These are phyloP conservation scores for Aegotheles bennettii DNA, from an alignment of 2,113 vertebrate species.

Conservation along the genomic window DNA sequence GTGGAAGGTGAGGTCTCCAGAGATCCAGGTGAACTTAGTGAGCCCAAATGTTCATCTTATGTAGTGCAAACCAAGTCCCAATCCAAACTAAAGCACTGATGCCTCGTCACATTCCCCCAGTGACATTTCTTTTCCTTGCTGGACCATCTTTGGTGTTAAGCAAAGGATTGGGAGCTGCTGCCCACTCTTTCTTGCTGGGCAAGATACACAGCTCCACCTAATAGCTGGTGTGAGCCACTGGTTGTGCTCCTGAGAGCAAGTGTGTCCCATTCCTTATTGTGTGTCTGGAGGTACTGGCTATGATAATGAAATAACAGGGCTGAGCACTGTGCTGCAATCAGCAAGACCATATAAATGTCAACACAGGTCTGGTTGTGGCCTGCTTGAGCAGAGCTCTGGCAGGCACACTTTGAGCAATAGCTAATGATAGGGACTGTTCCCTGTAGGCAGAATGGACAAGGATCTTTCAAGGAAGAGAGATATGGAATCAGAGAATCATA, in stretches of 20 bases:
- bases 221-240: not conserved
- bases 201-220: not conserved
- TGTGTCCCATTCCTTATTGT: fast-evolving
- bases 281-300: not conserved
- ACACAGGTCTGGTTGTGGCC: not conserved
- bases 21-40: not conserved
- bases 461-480: not conserved
- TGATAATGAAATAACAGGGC: not conserved
- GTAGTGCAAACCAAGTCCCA: not conserved
- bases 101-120: fast-evolving
- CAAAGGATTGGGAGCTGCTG: not conserved
- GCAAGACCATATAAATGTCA: not conserved
- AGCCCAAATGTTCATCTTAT: not conserved
- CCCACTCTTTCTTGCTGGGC: not conserved
- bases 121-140: not conserved
- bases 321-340: not conserved
- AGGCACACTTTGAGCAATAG: fast-evolving
- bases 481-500: too few relatives aligned
- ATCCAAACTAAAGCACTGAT: not conserved
- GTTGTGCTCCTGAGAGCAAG: not conserved
- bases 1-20: not conserved
- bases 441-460: not conserved
- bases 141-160: not conserved
- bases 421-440: not conserved
- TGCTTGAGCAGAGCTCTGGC: not conserved